Conservation (phyloP, 2,888 invertebrate genomes). For the Philereme transversata region DNA sequence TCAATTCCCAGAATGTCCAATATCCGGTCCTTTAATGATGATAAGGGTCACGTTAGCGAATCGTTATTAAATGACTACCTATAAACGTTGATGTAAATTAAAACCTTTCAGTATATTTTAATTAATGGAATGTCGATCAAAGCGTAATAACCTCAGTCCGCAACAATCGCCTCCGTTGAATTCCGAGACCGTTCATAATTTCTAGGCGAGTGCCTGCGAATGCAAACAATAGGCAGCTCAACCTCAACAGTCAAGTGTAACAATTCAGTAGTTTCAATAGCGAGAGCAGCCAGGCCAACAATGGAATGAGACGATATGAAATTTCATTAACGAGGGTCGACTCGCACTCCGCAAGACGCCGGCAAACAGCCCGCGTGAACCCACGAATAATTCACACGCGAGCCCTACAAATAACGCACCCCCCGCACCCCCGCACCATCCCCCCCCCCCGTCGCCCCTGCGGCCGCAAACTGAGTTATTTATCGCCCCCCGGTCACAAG, state of each 20-base stretch:
- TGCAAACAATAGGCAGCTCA: conserved; percentile 40
- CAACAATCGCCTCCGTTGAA: conserved; percentile 28
- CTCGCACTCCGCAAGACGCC: conserved; percentile 66
- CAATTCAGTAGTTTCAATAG: conserved; percentile 66
- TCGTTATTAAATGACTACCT: conserved; percentile 1
- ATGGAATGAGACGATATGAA: conserved; percentile 76
- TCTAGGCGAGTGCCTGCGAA: conserved; percentile 28
- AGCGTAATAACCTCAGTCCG: conserved; percentile 25
- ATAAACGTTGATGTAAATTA: conserved; percentile 15
- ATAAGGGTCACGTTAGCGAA: neutral
- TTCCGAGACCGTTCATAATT: conserved; percentile 33
- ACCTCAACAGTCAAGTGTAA: conserved; percentile 64
- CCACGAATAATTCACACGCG: conserved; percentile 84
- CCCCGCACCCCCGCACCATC: conserved; percentile 44
- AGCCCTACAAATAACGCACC: conserved; percentile 80
- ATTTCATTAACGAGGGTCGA: conserved; percentile 81
- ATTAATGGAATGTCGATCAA: conserved; percentile 27
- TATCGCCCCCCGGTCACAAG: conserved; percentile 72
- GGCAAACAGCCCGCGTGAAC: conserved; percentile 81
- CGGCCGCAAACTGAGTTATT: conserved; percentile 81
- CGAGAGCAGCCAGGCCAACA: conserved; percentile 59
- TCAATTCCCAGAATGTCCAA: too few species aligned
- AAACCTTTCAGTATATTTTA: conserved; percentile 24
- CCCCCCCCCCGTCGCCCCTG: conserved; percentile 36
- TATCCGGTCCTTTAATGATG: too few species aligned